These are phyloP conservation scores for Trididemnum clinides DNA, from an alignment of 23 tunicate species.

Conservation along the genomic window DNA sequence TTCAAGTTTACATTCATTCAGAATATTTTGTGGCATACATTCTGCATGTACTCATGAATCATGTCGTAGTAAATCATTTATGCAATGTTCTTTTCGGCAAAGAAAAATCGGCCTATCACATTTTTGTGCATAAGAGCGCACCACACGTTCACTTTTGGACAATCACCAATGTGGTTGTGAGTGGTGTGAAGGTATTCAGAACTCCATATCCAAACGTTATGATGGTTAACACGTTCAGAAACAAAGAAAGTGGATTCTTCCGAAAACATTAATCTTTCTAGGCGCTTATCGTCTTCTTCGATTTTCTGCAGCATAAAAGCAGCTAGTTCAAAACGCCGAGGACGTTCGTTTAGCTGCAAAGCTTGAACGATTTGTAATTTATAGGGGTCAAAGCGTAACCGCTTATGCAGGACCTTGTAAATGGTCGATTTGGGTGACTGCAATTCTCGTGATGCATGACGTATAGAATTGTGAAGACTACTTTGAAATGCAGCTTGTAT, in stretches of 20 bases:
- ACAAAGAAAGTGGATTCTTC: neutral
- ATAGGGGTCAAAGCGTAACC: neutral
- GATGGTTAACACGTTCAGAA: neutral
- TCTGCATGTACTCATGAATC: no score
- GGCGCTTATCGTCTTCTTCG: no score
- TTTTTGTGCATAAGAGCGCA: neutral
- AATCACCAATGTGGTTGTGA: neutral
- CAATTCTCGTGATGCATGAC: neutral
- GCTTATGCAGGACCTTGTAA: neutral
- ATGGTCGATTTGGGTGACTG: neutral
- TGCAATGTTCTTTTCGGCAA: no score
- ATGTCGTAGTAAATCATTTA: no score
- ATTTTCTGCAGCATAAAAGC: neutral
- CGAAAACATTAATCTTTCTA: neutral
- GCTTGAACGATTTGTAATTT: neutral
- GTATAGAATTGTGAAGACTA: neutral
- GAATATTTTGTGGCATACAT: no score
- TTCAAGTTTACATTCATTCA: no score
- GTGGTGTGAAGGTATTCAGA: neutral
- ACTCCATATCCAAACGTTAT: neutral
- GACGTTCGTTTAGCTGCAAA: neutral
- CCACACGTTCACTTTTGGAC: neutral
- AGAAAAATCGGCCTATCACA: neutral
- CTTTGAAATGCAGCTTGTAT: neutral
- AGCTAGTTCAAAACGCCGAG: neutral